phyloP scores from a whole-genome alignment of 2,888 invertebrate species.

The Odontocolon sp. region DNA sequence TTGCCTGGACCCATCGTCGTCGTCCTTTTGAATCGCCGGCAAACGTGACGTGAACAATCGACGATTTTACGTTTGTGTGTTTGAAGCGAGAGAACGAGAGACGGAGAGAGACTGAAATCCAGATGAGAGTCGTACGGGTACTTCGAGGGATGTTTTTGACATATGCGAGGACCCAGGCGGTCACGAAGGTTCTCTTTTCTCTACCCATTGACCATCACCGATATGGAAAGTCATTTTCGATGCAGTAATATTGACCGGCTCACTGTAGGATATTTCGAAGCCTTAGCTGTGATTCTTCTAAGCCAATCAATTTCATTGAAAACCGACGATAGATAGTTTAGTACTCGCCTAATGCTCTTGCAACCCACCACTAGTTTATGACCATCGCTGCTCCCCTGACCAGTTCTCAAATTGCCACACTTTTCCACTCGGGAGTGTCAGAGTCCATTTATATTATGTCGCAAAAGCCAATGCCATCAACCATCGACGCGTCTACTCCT shows the following conservation, averaged over 20 bases:
- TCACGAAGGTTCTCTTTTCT: slow-evolving; percentile 18
- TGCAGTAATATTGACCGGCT: too few relatives aligned
- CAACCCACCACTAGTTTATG: not conserved
- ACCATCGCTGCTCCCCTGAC: slow-evolving; percentile 1
- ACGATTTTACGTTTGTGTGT: slow-evolving; percentile 44
- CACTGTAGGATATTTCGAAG: too few relatives aligned
- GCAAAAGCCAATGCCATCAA: slow-evolving; percentile 37
- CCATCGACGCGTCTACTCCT: not conserved
- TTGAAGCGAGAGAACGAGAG: slow-evolving; percentile 60
- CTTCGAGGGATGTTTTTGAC: slow-evolving; percentile 35
- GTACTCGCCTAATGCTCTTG: not conserved
- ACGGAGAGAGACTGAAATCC: slow-evolving; percentile 52
- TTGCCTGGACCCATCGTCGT: slow-evolving; percentile 19
- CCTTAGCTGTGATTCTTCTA: too few relatives aligned
- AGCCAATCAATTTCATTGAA: too few relatives aligned
- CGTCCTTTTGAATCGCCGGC: slow-evolving; percentile 62
- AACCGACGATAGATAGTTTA: too few relatives aligned
- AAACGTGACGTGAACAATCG: slow-evolving; percentile 67
- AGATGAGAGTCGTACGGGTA: slow-evolving; percentile 10
- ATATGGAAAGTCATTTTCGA: too few relatives aligned
- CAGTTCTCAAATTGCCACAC: slow-evolving; percentile 29
- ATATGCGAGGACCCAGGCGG: slow-evolving; percentile 18
- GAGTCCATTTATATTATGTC: slow-evolving; percentile 53
- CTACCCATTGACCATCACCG: slow-evolving; percentile 26
- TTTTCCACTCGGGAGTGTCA: slow-evolving; percentile 35